Evolutionary conservation across 2,888 invertebrate species (phyloP).

Genomic region (Apamea sordens): DNA sequence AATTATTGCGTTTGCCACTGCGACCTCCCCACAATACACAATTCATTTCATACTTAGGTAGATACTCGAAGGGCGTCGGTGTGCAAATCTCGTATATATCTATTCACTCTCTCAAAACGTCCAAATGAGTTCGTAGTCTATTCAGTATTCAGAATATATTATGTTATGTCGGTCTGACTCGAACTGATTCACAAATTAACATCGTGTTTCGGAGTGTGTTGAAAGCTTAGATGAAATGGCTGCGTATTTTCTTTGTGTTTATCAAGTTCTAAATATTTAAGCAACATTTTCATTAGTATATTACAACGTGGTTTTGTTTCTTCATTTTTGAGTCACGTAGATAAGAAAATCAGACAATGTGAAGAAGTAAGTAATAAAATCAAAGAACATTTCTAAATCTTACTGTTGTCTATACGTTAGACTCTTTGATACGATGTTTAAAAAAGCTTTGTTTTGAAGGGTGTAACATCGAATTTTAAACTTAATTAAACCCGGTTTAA

Average conservation of each 20-base stretch:
- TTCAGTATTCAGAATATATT: conserved; percentile 62
- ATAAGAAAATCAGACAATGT: background rate
- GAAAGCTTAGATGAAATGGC: conserved; percentile 41
- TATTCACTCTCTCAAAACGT: conserved; percentile 7
- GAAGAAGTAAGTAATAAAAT: background rate
- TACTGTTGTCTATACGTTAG: background rate
- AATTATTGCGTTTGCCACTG: too few species aligned
- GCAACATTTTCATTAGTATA: conserved; percentile 5
- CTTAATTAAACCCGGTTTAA: background rate
- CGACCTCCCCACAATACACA: background rate
- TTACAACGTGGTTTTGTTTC: background rate
- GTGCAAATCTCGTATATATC: background rate
- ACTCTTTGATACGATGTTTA: background rate
- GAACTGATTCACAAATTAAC: conserved; percentile 47
- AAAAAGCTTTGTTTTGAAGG: background rate
- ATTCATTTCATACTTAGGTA: background rate
- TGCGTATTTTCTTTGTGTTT: conserved; percentile 21
- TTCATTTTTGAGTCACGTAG: background rate
- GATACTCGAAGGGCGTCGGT: background rate
- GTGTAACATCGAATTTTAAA: background rate
- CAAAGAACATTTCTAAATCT: background rate
- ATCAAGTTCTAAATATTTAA: conserved; percentile 38
- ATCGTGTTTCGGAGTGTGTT: conserved; percentile 33
- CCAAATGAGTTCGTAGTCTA: conserved; percentile 16
- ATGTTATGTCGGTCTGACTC: conserved; percentile 34